These are phyloP conservation scores for Dysidea cf. avara DNA, from an alignment of 37 sponge, comb jelly and placozoan genomes.

Conservation along the genomic window DNA sequence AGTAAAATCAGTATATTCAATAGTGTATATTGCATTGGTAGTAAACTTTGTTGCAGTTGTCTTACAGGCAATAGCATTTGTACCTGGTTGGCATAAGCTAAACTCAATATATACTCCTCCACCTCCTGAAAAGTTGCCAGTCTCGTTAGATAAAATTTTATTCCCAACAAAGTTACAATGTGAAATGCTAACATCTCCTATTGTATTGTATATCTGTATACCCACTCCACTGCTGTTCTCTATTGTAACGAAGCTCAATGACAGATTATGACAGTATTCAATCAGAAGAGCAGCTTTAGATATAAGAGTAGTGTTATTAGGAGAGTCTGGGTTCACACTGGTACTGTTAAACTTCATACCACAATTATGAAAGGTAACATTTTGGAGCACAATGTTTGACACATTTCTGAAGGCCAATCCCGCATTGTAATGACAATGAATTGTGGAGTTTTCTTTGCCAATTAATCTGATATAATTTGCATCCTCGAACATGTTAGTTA, in stretches of 20 bases:
- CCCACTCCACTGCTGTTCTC: slow-evolving; percentile 4
- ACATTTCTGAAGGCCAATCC: slow-evolving; percentile 3
- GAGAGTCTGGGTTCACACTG: not conserved
- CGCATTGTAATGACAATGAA: not conserved
- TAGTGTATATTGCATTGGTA: slow-evolving; percentile 6
- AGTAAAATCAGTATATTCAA: not conserved
- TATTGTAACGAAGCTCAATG: not conserved
- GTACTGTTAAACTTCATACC: slow-evolving; percentile 1
- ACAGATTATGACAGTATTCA: slow-evolving; percentile 4
- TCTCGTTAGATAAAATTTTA: not conserved
- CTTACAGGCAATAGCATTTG: not conserved
- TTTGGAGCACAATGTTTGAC: not conserved
- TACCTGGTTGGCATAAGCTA: slow-evolving; percentile 2
- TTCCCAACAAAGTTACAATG: not conserved
- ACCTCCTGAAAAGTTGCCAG: slow-evolving; percentile 4
- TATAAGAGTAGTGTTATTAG: not conserved
- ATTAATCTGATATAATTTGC: too few species aligned
- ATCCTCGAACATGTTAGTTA: too few species aligned
- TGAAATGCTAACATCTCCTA: slow-evolving; percentile 2
- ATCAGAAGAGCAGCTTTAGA: slow-evolving; percentile 17
- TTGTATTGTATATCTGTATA: slow-evolving; percentile 3
- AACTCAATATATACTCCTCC: slow-evolving; percentile 24
- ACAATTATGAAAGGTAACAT: slow-evolving; percentile 9
- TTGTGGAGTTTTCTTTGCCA: too few species aligned
- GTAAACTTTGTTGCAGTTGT: not conserved